A percentile compares a stretch with the other conserved stretches of the same genome.
Conservation (phyloP, 2,888 invertebrate genomes). For the Gisinianus flammeolus region DNA sequence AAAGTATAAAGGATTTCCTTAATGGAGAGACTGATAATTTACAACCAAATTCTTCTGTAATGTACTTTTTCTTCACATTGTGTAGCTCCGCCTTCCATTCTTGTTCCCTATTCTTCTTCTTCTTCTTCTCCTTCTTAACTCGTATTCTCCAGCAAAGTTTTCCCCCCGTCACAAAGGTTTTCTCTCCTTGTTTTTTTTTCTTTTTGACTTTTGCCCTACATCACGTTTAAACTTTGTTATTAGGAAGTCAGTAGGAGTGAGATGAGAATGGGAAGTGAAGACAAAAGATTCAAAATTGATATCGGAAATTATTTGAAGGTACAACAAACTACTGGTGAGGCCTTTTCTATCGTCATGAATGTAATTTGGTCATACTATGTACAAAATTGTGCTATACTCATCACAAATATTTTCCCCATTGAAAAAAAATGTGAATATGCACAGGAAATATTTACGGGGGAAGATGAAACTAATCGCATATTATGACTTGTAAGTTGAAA, state of each 20-base stretch:
- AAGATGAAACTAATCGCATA: not conserved
- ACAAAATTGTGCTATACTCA: too few relatives aligned
- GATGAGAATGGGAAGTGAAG: not conserved
- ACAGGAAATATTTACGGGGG: too few relatives aligned
- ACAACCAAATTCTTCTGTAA: not conserved
- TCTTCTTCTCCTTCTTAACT: not conserved
- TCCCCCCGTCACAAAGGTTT: not conserved
- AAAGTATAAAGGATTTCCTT: slow-evolving; percentile 35
- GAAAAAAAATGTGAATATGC: too few relatives aligned
- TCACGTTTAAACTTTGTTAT: not conserved
- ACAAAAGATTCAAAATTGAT: not conserved
- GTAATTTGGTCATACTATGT: too few relatives aligned
- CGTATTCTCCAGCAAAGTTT: not conserved
- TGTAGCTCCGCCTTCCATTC: not conserved
- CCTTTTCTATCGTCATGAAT: too few relatives aligned
- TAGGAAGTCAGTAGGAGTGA: not conserved
- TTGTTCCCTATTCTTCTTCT: not conserved
- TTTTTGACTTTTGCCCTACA: not conserved
- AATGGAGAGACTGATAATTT: slow-evolving; percentile 29
- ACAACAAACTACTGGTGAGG: too few relatives aligned
- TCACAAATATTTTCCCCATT: not conserved
- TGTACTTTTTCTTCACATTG: not conserved
- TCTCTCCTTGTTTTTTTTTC: not conserved
- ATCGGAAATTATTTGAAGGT: not conserved
- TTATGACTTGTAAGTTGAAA: not conserved